Percentiles rank a stretch among this genome's conserved stretches.
phyloP scores from a whole-genome alignment of 2,888 invertebrate genomes.

The Tetropium fuscum region DNA sequence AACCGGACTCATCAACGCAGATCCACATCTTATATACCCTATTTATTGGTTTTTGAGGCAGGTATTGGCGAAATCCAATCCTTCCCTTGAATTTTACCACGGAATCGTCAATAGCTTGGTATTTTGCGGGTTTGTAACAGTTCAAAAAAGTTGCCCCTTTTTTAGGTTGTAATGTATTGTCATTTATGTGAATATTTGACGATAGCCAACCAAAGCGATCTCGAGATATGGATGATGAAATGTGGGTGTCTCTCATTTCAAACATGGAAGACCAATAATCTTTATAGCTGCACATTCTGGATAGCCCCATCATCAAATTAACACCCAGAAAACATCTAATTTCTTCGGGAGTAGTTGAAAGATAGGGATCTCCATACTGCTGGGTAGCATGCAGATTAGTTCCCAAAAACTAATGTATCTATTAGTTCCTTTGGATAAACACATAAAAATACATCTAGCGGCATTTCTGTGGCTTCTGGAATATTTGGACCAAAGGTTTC shows the following conservation, averaged over 20 bases:
- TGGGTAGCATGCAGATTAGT: too few relatives aligned
- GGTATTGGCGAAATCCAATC: slow-evolving; percentile 9
- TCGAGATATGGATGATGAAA: not conserved
- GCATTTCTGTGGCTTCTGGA: too few relatives aligned
- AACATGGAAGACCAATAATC: slow-evolving; percentile 2
- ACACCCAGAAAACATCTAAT: too few relatives aligned
- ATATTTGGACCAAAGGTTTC: too few relatives aligned
- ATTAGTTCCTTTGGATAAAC: too few relatives aligned
- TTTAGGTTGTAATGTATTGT: slow-evolving; percentile 13
- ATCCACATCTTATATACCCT: slow-evolving; percentile 18
- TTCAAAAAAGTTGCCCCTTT: slow-evolving; percentile 7
- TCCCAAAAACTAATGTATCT: too few relatives aligned
- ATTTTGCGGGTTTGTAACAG: slow-evolving; percentile 14
- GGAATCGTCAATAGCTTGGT: slow-evolving; percentile 8
- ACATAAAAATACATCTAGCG: too few relatives aligned
- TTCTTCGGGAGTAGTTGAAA: too few relatives aligned
- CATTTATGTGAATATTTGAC: slow-evolving; percentile 10
- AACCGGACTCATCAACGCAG: slow-evolving; percentile 13
- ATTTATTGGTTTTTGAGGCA: slow-evolving; percentile 13
- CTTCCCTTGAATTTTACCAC: slow-evolving; percentile 11
- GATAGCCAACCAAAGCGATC: slow-evolving; percentile 1
- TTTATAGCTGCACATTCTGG: not conserved
- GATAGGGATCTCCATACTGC: too few relatives aligned
- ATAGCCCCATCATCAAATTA: slow-evolving; percentile 9
- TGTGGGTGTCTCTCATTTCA: not conserved